phyloP scores from a whole-genome alignment of 1,140 invertebrate species.

The Drosophila quadrilineata region DNA sequence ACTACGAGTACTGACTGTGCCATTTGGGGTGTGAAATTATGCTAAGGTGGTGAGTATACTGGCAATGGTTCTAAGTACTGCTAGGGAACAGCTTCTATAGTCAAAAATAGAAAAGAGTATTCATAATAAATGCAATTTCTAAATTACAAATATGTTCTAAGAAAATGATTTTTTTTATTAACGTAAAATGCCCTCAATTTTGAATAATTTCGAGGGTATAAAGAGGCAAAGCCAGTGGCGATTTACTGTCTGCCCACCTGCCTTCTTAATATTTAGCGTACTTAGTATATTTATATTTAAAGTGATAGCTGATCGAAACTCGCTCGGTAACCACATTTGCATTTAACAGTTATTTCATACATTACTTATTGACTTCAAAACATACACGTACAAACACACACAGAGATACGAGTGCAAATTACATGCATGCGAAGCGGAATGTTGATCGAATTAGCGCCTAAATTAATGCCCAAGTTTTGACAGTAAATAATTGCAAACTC shows the following conservation, averaged over 20 bases:
- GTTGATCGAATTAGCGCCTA: constrained; percentile 20
- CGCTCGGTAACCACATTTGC: constrained; percentile 21
- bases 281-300: background rate
- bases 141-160: no score
- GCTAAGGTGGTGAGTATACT: no score
- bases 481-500: constrained; percentile 11
- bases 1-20: no score
- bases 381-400: background rate
- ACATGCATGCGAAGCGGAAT: constrained; percentile 22
- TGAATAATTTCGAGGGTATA: no score
- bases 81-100: no score
- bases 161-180: no score
- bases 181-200: no score
- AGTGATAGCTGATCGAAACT: constrained; percentile 19
- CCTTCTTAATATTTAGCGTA: no score
- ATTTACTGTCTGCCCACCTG: background rate
- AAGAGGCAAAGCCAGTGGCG: background rate
- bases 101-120: no score
- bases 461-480: constrained; percentile 29
- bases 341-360: constrained; percentile 32
- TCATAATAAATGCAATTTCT: no score
- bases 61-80: no score
- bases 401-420: background rate
- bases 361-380: constrained; percentile 1
- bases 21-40: no score